phyloP scores from a whole-genome alignment of 2,888 invertebrate genomes.

The Iselma pallidipennis region DNA sequence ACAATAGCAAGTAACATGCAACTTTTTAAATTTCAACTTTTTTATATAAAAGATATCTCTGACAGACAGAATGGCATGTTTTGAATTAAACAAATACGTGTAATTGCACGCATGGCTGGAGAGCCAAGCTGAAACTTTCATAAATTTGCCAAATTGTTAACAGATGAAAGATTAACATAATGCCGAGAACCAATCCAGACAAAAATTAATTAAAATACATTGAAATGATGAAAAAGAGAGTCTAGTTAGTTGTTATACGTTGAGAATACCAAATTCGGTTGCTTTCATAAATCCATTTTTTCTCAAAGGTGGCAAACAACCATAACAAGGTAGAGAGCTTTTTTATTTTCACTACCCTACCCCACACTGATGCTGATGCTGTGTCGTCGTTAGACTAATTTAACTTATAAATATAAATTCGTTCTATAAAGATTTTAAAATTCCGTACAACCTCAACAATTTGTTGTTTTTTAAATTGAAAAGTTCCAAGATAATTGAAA shows the following conservation, averaged over 20 bases:
- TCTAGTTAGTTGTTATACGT: constrained; percentile 11
- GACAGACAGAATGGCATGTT: no score
- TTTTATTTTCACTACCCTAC: no score
- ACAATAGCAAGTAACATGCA: no score
- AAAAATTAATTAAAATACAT: constrained; percentile 44
- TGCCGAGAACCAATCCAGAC: constrained; percentile 36
- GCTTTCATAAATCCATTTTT: constrained; percentile 19
- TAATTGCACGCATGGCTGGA: background rate
- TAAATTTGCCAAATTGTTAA: constrained; percentile 37
- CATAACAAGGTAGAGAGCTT: no score
- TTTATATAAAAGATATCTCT: no score
- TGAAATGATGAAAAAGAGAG: constrained; percentile 28
- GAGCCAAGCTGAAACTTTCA: constrained; percentile 27
- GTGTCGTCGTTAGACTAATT: no score
- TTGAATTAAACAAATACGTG: background rate
- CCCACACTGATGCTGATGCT: no score
- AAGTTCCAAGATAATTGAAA: background rate
- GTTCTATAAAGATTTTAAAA: background rate
- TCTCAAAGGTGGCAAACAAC: constrained; percentile 19
- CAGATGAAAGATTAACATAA: constrained; percentile 35
- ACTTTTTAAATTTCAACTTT: no score
- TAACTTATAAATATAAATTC: background rate
- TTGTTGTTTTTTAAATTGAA: background rate
- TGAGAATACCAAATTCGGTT: constrained; percentile 9
- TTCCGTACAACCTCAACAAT: background rate